Evolutionary conservation across 2,797 vertebrate genomes (phyloP), one percentile per base, ranked within the genome.

Genomic region (Vespertilio murinus): DNA sequence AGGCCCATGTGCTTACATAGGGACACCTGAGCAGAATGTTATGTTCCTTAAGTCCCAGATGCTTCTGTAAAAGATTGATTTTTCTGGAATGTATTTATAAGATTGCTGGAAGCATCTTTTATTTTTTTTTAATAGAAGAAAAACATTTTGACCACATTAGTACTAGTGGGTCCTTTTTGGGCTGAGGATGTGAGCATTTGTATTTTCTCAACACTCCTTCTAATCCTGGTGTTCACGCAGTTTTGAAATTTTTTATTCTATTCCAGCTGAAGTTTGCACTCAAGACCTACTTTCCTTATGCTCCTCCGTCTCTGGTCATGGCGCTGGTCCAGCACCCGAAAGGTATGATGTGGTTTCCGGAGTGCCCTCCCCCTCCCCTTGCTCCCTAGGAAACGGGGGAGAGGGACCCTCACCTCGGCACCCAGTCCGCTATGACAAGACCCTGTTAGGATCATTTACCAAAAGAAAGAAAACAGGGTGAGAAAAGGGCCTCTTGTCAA

Each of bases 261-360:
- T 74, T 98, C 88, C 97, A 99, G 99, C 97, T 92, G 56, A 97
- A 95, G 92, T 98, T 98, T 73, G 96, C 99, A 35, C 93, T 99
- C 97, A 99, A 98, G 98, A 97, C 98, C 70, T 99, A 98, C 96
- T 99, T 99, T 96, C 98, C 99, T 42, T 96, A 97, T 17, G 96
- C 98, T 45, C 98, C 98, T 65, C 97, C 97, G 4, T 98, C 97
- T 92, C 98, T 99, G 73, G 96, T 99, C 89, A 91, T 96, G 93
- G 96, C 98, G 89, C 98, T 99, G 81, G 82, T 98, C 78, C 98
- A 96, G 45, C 67, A 71, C 91, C 98, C 98, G 1, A 97, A 98
- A 98, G 99, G 99, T 99, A 98, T 90, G 97, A 8, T 18, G 64
- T 10, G 64, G n/a, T 10, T 33, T 61, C 59, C 1, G 2, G 56